phyloP scores from a whole-genome alignment of 2,113 vertebrate species.

The Cinclus cinclus region DNA sequence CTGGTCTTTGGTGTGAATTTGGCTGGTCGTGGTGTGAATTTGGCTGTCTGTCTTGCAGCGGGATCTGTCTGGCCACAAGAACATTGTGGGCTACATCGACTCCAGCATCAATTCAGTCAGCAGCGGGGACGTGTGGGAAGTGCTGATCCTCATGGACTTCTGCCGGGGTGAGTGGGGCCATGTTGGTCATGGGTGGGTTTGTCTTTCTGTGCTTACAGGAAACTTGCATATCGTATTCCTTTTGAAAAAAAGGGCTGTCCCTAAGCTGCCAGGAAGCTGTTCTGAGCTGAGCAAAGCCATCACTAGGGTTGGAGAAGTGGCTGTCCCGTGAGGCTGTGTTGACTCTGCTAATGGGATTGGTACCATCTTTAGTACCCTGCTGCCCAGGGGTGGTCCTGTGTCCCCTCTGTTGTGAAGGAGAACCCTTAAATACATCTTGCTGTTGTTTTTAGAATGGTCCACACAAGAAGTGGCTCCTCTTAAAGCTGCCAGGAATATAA shows the following conservation, averaged over 20 bases:
- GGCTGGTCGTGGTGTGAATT: background rate
- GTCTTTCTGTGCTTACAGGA: background rate
- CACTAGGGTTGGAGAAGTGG: background rate
- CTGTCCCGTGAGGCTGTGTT: fast-evolving
- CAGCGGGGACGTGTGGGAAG: conserved; percentile 95
- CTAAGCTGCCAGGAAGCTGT: background rate
- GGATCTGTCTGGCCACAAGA: conserved; percentile 94
- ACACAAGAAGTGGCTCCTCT: background rate
- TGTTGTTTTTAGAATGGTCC: background rate
- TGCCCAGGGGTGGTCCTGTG: background rate
- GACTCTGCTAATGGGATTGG: background rate
- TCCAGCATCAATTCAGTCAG: conserved; percentile 92
- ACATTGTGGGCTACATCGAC: conserved; percentile 96
- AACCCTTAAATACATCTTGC: background rate
- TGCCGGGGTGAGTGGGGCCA: conserved; percentile 83
- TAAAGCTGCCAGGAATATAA: background rate
- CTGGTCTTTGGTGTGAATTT: background rate
- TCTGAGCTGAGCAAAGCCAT: background rate
- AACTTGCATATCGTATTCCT: background rate
- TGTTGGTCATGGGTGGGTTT: conserved; percentile 67
- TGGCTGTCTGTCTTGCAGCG: conserved; percentile 72
- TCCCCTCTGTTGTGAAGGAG: background rate
- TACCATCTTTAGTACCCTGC: background rate
- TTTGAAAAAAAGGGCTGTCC: background rate
- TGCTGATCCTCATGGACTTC: conserved; percentile 97